Conservation (phyloP, 2,113 vertebrate species). For the Lanius ludovicianus region DNA sequence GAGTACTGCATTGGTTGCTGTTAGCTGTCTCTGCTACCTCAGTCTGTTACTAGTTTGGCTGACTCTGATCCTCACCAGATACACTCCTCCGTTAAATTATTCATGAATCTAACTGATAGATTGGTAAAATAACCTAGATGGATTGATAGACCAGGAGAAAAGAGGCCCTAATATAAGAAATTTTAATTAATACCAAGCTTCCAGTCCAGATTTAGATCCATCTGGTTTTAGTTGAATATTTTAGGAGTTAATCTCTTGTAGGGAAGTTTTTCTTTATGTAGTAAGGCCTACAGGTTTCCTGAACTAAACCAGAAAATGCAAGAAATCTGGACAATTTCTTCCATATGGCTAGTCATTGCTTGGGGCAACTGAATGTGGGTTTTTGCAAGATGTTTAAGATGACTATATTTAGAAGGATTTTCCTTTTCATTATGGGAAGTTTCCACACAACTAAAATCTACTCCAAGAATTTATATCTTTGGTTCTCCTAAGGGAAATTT, state of each 20-base stretch:
- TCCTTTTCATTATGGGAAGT: constrained; percentile 2
- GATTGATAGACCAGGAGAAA: not conserved
- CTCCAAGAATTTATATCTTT: not conserved
- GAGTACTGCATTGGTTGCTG: not conserved
- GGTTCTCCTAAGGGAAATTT: not conserved
- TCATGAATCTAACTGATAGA: not conserved
- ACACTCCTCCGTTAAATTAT: not conserved
- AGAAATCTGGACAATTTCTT: constrained; percentile 20
- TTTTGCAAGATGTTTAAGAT: constrained; percentile 22
- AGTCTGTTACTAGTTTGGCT: not conserved
- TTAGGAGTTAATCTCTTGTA: not conserved
- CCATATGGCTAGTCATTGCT: not conserved
- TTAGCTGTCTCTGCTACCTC: not conserved
- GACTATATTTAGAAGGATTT: not conserved
- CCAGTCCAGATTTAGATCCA: not conserved
- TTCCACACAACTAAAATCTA: constrained; percentile 20
- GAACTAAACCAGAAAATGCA: constrained; percentile 33
- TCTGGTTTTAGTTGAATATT: not conserved
- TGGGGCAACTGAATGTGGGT: not conserved
- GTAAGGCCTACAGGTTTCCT: constrained; percentile 34
- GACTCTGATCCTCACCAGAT: not conserved
- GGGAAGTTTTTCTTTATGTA: not conserved
- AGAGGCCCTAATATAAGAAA: not conserved
- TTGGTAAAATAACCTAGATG: not conserved
- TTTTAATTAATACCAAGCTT: not conserved